Percentiles rank a stretch among this genome's conserved stretches.
Conservation (phyloP, 2,797 vertebrate genomes). For the Cossypha polioptera region DNA sequence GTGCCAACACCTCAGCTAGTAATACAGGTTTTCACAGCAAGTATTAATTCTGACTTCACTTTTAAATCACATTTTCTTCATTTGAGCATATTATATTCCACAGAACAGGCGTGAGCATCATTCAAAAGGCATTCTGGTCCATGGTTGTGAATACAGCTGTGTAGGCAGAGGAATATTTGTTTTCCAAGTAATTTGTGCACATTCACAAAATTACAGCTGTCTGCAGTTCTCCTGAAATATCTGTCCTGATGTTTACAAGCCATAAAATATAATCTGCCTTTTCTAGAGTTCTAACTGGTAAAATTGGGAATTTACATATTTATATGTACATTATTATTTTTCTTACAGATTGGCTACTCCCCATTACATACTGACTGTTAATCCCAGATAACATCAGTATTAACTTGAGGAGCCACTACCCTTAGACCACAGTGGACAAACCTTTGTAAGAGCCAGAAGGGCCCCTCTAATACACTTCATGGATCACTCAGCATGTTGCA, state of each 20-base stretch:
- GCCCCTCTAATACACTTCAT: background rate
- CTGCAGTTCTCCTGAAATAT: conserved; percentile 73
- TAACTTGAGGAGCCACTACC: background rate
- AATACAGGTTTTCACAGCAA: conserved; percentile 47
- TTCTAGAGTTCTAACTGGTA: conserved; percentile 65
- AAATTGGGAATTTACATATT: conserved; percentile 14
- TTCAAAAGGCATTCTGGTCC: conserved; percentile 58
- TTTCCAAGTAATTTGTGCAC: conserved; percentile 75
- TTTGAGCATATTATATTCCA: conserved; percentile 63
- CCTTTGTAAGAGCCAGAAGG: background rate
- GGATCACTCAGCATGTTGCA: background rate
- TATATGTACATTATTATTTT: background rate
- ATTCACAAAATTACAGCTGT: conserved; percentile 74
- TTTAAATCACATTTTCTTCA: conserved; percentile 66
- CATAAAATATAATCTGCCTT: conserved; percentile 73
- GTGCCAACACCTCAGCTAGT: conserved; percentile 29
- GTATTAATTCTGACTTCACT: conserved; percentile 65
- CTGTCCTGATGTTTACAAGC: conserved; percentile 73
- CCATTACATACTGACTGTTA: background rate
- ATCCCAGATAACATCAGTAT: background rate
- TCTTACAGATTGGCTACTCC: conserved; percentile 15
- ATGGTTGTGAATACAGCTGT: conserved; percentile 63
- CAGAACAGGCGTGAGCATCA: conserved; percentile 51
- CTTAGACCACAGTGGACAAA: background rate
- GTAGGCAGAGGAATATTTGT: conserved; percentile 72